Base-by-base conservation (phyloP, 2,797 vertebrate genomes). In the Tragelaphus oryx region DNA sequence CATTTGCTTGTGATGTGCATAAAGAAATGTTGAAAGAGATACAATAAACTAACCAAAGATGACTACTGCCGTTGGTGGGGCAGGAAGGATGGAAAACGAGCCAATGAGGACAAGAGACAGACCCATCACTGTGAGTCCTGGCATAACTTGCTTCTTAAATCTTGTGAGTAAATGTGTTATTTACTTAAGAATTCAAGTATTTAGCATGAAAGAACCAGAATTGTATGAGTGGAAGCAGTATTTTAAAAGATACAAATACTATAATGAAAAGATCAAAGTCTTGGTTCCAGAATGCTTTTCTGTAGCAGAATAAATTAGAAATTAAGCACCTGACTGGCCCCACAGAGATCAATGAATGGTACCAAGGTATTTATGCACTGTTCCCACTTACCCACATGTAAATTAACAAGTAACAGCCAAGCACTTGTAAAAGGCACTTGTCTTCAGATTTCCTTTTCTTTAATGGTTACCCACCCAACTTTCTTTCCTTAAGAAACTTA, bases 211-310 rank as follows among this genome's bases (percentile, higher is more conserved):
- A 76, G 55, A 89, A 52, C 13, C 41, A 95, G 48, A 88, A 81
- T 13, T 81, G 59, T 1, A 71, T 28, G 33, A 93, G 33, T 28
- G 88, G 37, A 92, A 92, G 41, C 48, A 93, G 6, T 87, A 48
- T 71, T 95, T 80, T 76, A 65, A 93, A 84, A 89, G 18, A 87
- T n/a, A 93, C 50, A 95, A 87, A 24, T 41, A 80, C n/a, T 65
- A 54, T 65, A 50, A 9, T 68, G 33, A 80, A 22, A 89, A 94
- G 24, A 89, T 82, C 37, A 78, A 95, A 93, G 9, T 93, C 50
- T 95, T 79, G 24, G 68, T 89, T 93, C 89, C n/a, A n/a, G 22
- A 62, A 48, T 59, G 90, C 14, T 91, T 93, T 87, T 48, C 50
- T 76, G 2, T 12, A 87, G 30, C 12, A 33, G 6, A 89, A 87